Percentiles rank a stretch among this genome's conserved stretches.
Conservation (phyloP, 2,797 vertebrate genomes). For the Danio kyathit region DNA sequence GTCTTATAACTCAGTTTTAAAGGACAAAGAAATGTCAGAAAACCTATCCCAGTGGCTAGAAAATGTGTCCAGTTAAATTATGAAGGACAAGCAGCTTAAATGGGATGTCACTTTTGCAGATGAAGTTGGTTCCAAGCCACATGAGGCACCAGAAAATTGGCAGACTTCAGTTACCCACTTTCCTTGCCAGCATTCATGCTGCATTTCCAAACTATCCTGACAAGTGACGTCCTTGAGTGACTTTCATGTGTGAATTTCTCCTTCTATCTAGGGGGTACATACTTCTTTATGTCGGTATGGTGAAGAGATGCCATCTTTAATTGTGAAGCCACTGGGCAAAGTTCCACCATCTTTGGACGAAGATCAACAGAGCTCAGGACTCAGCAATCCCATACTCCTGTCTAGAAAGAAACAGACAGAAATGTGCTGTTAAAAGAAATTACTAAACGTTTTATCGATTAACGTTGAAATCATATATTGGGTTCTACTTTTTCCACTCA, state of each 20-base stretch:
- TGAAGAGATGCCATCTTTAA: constrained; percentile 32
- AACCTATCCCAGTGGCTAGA: background rate
- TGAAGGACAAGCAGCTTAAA: constrained; percentile 44
- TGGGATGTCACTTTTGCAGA: constrained; percentile 39
- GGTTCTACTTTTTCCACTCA: background rate
- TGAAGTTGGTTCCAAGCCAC: constrained; percentile 40
- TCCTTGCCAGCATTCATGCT: constrained; percentile 48
- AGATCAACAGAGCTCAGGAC: constrained; percentile 13
- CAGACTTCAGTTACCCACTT: constrained; percentile 31
- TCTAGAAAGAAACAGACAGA: constrained; percentile 24
- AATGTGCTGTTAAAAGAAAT: background rate
- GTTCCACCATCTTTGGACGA: constrained; percentile 20
- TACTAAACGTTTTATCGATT: background rate
- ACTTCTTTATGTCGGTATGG: constrained; percentile 72
- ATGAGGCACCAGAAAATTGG: constrained; percentile 38
- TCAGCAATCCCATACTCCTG: background rate
- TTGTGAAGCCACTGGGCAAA: constrained; percentile 21
- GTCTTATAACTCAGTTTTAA: background rate
- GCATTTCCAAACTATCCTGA: constrained; percentile 50
- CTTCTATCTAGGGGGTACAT: constrained; percentile 70
- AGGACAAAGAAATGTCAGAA: background rate
- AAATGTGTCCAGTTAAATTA: constrained; percentile 34
- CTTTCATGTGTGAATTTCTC: constrained; percentile 71
- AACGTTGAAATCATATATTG: constrained; percentile 17
- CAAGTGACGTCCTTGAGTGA: constrained; percentile 75